A percentile compares a stretch with the other conserved stretches of the same genome.
phyloP scores from a whole-genome alignment of 2,888 invertebrate genomes.

The Cephus rjabovi region DNA sequence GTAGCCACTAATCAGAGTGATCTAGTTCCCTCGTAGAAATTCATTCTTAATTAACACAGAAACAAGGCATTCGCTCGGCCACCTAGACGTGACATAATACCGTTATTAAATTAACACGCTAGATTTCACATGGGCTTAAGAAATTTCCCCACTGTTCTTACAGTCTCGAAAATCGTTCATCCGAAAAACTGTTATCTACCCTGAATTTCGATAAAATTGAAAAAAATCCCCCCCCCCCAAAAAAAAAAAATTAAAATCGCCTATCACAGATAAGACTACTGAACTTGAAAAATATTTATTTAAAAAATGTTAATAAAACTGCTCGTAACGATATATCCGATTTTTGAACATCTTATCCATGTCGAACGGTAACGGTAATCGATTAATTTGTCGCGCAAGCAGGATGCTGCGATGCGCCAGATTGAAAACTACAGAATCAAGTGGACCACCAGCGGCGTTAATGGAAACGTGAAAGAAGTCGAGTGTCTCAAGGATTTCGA shows the following conservation, averaged over 20 bases:
- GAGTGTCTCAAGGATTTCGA: not conserved
- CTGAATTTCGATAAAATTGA: not conserved
- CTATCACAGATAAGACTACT: not conserved
- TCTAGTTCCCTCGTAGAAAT: constrained; percentile 35
- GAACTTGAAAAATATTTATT: too few relatives aligned
- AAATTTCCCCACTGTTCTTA: not conserved
- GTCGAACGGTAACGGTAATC: not conserved
- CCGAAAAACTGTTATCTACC: not conserved
- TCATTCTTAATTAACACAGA: constrained; percentile 49
- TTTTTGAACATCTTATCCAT: not conserved
- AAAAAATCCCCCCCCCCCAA: not conserved
- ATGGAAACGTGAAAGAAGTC: not conserved
- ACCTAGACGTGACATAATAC: constrained; percentile 24
- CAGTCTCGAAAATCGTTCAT: not conserved
- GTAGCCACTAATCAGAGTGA: constrained; percentile 32
- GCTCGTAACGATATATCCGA: too few relatives aligned
- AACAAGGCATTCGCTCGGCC: constrained; percentile 33
- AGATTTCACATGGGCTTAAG: constrained; percentile 22
- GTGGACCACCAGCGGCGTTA: not conserved
- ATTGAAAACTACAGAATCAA: not conserved
- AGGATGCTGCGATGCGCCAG: not conserved
- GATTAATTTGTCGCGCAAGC: not conserved
- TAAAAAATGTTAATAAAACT: too few relatives aligned
- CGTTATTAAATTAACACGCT: constrained; percentile 42
- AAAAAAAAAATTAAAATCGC: too few relatives aligned